phyloP scores from a whole-genome alignment of 2,113 vertebrate genomes.

The Tautogolabrus adspersus region DNA sequence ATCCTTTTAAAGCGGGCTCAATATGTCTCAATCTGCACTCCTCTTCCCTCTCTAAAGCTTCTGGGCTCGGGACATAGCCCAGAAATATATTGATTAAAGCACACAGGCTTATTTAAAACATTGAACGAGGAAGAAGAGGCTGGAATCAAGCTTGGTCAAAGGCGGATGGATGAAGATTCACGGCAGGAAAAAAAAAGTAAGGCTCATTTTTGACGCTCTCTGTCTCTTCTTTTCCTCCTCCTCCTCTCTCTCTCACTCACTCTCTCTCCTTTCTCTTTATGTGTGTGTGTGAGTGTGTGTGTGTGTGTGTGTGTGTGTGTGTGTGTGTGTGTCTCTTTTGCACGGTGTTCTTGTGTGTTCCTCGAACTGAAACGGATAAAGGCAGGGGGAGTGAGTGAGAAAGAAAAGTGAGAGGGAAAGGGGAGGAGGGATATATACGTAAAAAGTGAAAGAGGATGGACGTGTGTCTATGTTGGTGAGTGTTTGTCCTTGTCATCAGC shows the following conservation, averaged over 20 bases:
- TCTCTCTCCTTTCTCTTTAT: constrained; percentile 3
- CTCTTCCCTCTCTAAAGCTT: constrained; percentile 91
- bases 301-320: constrained; percentile 46
- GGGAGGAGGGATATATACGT: constrained; percentile 67
- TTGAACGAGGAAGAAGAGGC: constrained; percentile 79
- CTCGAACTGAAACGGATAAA: constrained; percentile 70
- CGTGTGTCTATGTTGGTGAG: constrained; percentile 53
- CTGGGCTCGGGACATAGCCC: constrained; percentile 86
- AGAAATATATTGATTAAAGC: constrained; percentile 83
- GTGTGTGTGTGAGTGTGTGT: constrained; percentile 14
- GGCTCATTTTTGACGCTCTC: constrained; percentile 81
- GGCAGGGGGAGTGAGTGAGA: constrained; percentile 72
- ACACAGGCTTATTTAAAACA: constrained; percentile 74
- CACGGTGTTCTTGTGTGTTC: constrained; percentile 73
- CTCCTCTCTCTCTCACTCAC: constrained; percentile 15
- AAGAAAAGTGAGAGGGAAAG: constrained; percentile 59
- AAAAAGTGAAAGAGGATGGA: constrained; percentile 68
- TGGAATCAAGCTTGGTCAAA: constrained; percentile 83
- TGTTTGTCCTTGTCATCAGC: constrained; percentile 77
- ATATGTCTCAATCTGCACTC: constrained; percentile 99
- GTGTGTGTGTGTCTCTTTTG: constrained; percentile 44
- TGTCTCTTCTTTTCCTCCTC: constrained; percentile 6
- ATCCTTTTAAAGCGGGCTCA: constrained; percentile 98
- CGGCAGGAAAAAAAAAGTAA: constrained; percentile 81
- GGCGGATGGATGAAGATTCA: constrained; percentile 84